Evolutionary conservation across 2,113 vertebrate genomes (phyloP).

Genomic region (Malurus alboscapulatus): DNA sequence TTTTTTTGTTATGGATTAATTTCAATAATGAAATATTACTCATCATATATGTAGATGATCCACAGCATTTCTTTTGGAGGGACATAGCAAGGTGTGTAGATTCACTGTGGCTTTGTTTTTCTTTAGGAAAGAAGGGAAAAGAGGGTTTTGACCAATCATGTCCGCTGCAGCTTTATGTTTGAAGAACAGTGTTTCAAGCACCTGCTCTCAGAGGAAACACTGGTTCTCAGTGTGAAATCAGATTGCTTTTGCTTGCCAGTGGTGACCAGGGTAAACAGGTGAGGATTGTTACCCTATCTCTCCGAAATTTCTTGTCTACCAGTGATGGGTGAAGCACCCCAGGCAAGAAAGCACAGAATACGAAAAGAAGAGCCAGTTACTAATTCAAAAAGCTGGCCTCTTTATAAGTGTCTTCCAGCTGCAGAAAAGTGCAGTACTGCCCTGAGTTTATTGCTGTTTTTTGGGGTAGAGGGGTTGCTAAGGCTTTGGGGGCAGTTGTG

Average conservation of each 20-base stretch:
- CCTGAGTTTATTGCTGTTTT: background rate
- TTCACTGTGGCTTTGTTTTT: background rate
- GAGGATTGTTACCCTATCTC: background rate
- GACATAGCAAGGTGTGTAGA: background rate
- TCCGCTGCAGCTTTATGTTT: background rate
- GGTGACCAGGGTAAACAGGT: background rate
- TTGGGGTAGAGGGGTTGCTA: background rate
- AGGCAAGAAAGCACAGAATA: background rate
- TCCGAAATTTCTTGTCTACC: background rate
- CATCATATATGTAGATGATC: conserved; percentile 53
- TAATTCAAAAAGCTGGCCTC: background rate
- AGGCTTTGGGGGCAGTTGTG: background rate
- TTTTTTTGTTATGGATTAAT: conserved; percentile 39
- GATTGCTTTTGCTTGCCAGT: background rate
- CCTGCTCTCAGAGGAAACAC: background rate
- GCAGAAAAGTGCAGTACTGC: background rate
- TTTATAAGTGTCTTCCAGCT: background rate
- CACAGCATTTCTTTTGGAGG: background rate
- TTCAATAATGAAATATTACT: conserved; percentile 30
- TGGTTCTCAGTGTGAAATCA: background rate
- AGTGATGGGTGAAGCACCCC: background rate
- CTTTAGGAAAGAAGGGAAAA: background rate
- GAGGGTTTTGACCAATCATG: background rate
- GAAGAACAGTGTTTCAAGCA: background rate
- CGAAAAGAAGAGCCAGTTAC: background rate